A percentile compares a stretch with the other conserved stretches of the same genome.
Conservation (phyloP, 1,140 invertebrate genomes). For the Acyrthosiphon pisum region DNA sequence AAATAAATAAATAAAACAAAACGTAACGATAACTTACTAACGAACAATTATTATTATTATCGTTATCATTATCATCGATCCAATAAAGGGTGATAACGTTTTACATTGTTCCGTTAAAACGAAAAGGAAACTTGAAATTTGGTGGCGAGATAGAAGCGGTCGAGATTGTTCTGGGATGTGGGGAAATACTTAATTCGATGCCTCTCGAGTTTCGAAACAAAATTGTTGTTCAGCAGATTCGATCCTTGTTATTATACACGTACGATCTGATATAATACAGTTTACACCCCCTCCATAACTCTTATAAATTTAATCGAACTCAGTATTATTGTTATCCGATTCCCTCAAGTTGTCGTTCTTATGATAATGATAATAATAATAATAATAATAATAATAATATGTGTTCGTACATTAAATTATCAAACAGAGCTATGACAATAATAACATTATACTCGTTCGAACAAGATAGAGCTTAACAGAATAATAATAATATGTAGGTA, state of each 20-base stretch:
- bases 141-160: background rate
- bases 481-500: too few species aligned
- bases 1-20: background rate
- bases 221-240: slow-evolving; percentile 2
- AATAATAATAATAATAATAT: background rate
- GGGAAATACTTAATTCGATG: slow-evolving; percentile 11
- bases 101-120: background rate
- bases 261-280: background rate
- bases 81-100: background rate
- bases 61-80: background rate
- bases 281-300: background rate
- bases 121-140: background rate
- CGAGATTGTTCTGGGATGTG: background rate
- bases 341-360: background rate
- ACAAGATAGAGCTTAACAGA: background rate
- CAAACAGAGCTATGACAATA: background rate
- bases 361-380: background rate
- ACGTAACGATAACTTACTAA: too few species aligned
- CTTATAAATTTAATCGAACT: background rate
- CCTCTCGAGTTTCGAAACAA: background rate
- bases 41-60: too few species aligned
- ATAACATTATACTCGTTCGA: background rate
- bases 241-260: background rate
- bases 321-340: background rate
- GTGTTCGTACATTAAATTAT: background rate